phyloP scores from a whole-genome alignment of 2,113 vertebrate genomes.

The Odocoileus hemionus region DNA sequence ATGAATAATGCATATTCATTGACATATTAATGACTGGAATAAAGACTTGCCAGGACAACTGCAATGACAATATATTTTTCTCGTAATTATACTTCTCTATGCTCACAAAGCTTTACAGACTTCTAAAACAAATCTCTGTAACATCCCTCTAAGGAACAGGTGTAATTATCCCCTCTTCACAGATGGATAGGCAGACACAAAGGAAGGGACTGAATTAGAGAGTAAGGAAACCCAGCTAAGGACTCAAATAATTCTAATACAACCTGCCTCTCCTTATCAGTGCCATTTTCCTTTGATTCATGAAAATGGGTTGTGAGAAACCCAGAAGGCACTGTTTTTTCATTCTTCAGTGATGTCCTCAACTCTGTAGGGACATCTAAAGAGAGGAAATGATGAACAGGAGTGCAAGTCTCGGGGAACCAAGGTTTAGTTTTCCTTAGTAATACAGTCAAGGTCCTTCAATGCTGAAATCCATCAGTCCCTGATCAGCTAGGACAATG shows the following conservation, averaged over 20 bases:
- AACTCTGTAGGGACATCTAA: neutral
- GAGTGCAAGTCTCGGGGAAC: neutral
- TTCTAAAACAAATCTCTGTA: constrained; percentile 20
- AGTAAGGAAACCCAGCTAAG: neutral
- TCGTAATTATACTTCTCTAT: neutral
- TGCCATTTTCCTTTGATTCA: neutral
- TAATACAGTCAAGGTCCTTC: neutral
- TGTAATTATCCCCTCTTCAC: constrained; percentile 26
- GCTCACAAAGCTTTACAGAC: neutral
- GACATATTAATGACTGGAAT: neutral
- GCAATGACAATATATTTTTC: neutral
- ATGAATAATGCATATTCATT: neutral
- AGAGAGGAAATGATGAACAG: neutral
- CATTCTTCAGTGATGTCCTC: neutral
- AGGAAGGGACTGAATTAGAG: neutral
- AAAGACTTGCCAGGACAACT: neutral
- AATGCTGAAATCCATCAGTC: neutral
- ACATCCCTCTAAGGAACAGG: constrained; percentile 9
- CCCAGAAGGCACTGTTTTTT: neutral
- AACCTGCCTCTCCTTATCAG: neutral
- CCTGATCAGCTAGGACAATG: neutral
- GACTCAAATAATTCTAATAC: neutral
- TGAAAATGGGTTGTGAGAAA: neutral
- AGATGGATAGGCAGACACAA: constrained; percentile 33
- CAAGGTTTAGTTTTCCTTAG: neutral